Base-by-base conservation (phyloP, 2,113 vertebrate species). In the Channa maculata region DNA sequence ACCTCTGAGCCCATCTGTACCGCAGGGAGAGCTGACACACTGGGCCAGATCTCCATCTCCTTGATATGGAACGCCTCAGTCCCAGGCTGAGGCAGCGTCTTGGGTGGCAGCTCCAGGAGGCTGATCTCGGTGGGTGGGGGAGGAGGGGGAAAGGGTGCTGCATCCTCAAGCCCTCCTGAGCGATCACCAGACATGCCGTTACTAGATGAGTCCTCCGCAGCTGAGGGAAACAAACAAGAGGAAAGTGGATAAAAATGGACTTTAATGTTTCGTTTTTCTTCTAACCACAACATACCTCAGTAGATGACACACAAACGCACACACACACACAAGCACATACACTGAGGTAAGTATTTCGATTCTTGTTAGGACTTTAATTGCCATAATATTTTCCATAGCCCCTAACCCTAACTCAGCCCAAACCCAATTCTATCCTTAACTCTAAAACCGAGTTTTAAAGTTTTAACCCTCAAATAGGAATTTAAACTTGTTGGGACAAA, bases 81-180 rank as follows among this genome's bases (percentile, higher is more conserved):
- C 33, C 84, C 33, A 3, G 91, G 52, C 9, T 76, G 86, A 55
- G 68, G 75, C 5, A 45, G 84, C 64, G 88, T 94, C 92, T 95
- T 96, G 61, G 96, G 91, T 53, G 93, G 90, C 88, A 96, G 72
- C 88, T 97, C 95, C 78, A 96, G 91, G 87, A 95, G 94, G 89
- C 91, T 95, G 66, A 95, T 94, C 91, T 98, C 96, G 49, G 88
- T 90, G 73, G 88, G 71, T 6, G 95, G 94, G 78, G 95, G 93
- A 45, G 96, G 95, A 8, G 94, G 95, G 15, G 95, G 90, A 68
- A 96, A 96, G 72, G 92, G 53, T 10, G 91, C 92, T 60, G 91
- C 92, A 75, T 96, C 95, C 71, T 96, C 95, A 54, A 88, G 92
- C 78, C 86, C 89, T 46, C 86, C 89, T 46, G 91, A 85, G 70